A percentile compares a stretch with the other conserved stretches of the same genome.
Evolutionary conservation across 2,888 invertebrate species (phyloP).

Genomic region (Acheta domesticus): DNA sequence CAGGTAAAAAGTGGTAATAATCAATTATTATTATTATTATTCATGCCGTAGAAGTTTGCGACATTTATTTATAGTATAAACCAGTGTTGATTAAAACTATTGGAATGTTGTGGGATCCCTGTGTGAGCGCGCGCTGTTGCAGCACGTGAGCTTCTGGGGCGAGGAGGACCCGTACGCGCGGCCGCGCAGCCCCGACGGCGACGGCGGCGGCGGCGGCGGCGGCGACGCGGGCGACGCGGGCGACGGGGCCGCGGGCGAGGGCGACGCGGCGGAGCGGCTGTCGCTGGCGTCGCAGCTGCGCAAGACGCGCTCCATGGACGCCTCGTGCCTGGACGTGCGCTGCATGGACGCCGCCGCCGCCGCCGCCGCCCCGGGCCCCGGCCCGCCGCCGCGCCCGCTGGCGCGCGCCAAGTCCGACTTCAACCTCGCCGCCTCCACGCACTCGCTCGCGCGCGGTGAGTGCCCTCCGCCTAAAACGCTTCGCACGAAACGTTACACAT

Average conservation of each 20-base stretch:
- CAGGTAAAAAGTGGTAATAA: too few species aligned
- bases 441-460: constrained; percentile 53
- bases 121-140: constrained; percentile 39
- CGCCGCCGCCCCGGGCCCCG: constrained; percentile 31
- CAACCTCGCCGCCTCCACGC: constrained; percentile 72
- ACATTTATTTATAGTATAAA: too few species aligned
- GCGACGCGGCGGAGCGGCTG: constrained; percentile 53
- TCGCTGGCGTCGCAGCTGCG: constrained; percentile 75
- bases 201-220: constrained; percentile 30
- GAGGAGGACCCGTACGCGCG: constrained; percentile 71
- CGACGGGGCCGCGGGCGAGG: constrained; percentile 55
- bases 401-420: constrained; percentile 87
- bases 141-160: constrained; percentile 79
- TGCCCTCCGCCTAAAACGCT: constrained; percentile 64
- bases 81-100: too few species aligned
- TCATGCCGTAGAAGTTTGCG: too few species aligned
- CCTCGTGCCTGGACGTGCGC: constrained; percentile 79
- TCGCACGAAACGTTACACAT: too few species aligned
- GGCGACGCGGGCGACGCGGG: constrained; percentile 71
- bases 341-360: constrained; percentile 39
- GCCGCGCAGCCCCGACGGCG: constrained; percentile 51
- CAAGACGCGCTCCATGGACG: constrained; percentile 86
- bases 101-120: too few species aligned
- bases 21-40: too few species aligned
- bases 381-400: constrained; percentile 50